Base-by-base conservation (phyloP, 1,140 invertebrate species). In the Ceratina japonica region DNA sequence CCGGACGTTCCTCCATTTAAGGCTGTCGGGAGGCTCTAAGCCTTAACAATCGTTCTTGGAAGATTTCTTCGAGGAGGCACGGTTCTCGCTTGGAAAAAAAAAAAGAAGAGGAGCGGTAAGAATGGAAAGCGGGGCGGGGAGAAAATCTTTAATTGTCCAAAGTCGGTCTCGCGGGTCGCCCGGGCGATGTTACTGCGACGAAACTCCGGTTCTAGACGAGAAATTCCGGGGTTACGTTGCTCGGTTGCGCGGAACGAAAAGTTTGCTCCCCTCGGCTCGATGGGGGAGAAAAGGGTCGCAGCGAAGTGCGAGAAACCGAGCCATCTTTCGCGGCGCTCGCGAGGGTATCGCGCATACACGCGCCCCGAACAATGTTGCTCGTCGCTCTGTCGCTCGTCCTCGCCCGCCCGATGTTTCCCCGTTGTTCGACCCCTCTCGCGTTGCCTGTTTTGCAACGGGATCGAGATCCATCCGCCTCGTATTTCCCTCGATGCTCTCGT, bases 141-240 rank as follows among this genome's bases (percentile, higher is more conserved):
- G 3, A 18, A 59, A 22, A 68, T 22, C 54, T 71, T 71, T 71
- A 71, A 71, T 71, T 71, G 69, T 71, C 8, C 54, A 59, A 71
- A 71, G 69, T 59, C 69, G n/a, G n/a, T 58, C 69, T 44, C 31
- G 22, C 20, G 20, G n/a, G 13, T 59, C 37, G 69, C 44, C n/a
- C 16, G 58, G 69, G 56, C 68, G 56, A 70, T 54, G 52, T 56
- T 56, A 20, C n/a, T 56, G 10, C 24, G 68, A 20, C n/a, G 68
- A 58, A 70, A 70, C 54, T 58, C 7, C 27, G 54, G 37, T 58
- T 58, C 54, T 27, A 5, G 27, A 13, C 20, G 52, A 20, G 27
- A 70, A 71, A 44, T 22, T 59, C 56, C 31, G 20, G 20, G 44
- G n/a, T 1, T 22, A 0, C 44, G 27, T 44, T 71, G 31, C 56